Evolutionary conservation across 2,797 vertebrate genomes (phyloP).

Genomic region (Enteromius unitaeniatus): DNA sequence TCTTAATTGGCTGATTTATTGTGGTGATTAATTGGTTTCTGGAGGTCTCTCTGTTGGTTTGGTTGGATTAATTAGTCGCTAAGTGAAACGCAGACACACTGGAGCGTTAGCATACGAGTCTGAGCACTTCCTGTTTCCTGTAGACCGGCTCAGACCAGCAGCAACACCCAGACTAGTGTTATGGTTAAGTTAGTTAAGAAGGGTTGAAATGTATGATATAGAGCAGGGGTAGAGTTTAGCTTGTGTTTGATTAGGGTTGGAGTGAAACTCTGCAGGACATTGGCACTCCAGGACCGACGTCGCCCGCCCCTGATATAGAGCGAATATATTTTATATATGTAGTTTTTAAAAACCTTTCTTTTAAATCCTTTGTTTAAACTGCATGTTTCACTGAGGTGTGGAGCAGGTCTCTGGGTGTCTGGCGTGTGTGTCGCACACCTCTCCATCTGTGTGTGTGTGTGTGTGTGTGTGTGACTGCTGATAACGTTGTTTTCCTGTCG

Average conservation of each 20-base stretch:
- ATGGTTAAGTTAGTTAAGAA: conserved; percentile 6
- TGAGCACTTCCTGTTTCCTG: conserved; percentile 20
- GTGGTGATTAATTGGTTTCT: conserved; percentile 53
- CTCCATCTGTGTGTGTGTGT: conserved; percentile 37
- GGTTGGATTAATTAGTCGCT: conserved; percentile 41
- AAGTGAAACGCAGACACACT: conserved; percentile 44
- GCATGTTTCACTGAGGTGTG: too few species aligned
- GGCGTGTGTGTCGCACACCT: too few species aligned
- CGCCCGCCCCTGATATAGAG: too few species aligned
- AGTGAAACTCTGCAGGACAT: too few species aligned
- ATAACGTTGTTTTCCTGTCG: not conserved
- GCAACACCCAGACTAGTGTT: not conserved
- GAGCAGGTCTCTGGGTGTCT: not conserved
- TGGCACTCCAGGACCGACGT: too few species aligned
- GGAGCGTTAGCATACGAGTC: not conserved
- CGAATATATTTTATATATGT: too few species aligned
- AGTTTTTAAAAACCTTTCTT: too few species aligned
- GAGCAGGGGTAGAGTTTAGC: too few species aligned
- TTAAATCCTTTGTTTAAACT: too few species aligned
- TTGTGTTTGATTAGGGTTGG: too few species aligned
- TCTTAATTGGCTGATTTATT: conserved; percentile 55
- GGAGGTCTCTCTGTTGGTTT: conserved; percentile 43
- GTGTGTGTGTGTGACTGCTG: conserved; percentile 24
- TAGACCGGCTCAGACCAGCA: not conserved
- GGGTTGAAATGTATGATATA: too few species aligned